Percentiles rank a stretch among this genome's conserved stretches.
Conservation (phyloP, 1,140 invertebrate species). For the Diorhabda sublineata region DNA sequence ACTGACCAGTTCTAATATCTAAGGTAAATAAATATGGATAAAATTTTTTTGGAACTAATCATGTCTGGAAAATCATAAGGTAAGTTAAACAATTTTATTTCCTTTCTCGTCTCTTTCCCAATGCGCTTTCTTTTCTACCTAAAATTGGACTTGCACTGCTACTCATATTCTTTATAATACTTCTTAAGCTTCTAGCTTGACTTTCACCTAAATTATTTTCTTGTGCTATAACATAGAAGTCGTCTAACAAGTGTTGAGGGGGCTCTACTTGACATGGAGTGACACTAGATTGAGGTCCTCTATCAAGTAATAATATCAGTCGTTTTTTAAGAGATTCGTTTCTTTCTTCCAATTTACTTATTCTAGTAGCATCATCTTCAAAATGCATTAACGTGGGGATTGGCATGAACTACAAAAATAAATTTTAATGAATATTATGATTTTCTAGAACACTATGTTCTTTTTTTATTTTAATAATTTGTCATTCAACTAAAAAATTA, state of each 20-base stretch:
- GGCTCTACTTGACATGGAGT: slow-evolving; percentile 60
- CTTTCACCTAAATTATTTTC: slow-evolving; percentile 58
- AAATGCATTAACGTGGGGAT: slow-evolving; percentile 79
- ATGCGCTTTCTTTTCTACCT: slow-evolving; percentile 56
- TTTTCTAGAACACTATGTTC: not conserved
- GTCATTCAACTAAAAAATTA: too few species aligned
- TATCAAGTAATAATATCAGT: slow-evolving; percentile 47
- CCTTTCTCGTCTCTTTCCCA: too few species aligned
- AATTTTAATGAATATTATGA: slow-evolving; percentile 24
- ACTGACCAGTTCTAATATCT: too few species aligned
- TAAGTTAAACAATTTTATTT: too few species aligned
- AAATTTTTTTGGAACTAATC: too few species aligned
- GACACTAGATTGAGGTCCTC: slow-evolving; percentile 53
- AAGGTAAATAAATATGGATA: too few species aligned
- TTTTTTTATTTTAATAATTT: not conserved
- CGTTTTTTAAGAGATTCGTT: slow-evolving; percentile 65
- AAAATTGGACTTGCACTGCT: slow-evolving; percentile 74
- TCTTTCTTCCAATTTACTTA: slow-evolving; percentile 79
- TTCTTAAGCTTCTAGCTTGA: slow-evolving; percentile 68
- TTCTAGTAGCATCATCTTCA: slow-evolving; percentile 76
- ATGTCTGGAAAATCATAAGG: too few species aligned
- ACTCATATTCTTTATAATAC: slow-evolving; percentile 73
- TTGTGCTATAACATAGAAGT: slow-evolving; percentile 87
- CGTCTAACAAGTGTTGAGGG: slow-evolving; percentile 78
- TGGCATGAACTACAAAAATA: slow-evolving; percentile 64